Percentiles rank a stretch among this genome's conserved stretches.
phyloP scores from a whole-genome alignment of 1,140 invertebrate genomes.

The Drosophila malerkotliana region DNA sequence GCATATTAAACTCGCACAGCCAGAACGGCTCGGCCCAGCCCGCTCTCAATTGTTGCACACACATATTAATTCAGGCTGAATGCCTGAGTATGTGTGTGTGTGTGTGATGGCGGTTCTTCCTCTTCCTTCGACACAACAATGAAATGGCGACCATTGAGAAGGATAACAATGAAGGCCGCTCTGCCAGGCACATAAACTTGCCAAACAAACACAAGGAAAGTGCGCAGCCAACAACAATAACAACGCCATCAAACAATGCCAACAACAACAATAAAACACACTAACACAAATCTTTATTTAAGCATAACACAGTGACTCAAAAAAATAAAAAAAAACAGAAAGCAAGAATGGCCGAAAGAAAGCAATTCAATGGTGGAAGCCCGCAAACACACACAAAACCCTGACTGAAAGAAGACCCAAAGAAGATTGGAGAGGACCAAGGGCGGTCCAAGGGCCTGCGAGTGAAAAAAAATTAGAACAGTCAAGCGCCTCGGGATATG shows the following conservation, averaged over 20 bases:
- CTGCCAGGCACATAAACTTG: slow-evolving; percentile 67
- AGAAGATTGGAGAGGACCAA: slow-evolving; percentile 11
- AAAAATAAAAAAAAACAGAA: slow-evolving; percentile 21
- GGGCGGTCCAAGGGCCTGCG: slow-evolving; percentile 7
- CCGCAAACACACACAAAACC: slow-evolving; percentile 41
- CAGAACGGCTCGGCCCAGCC: slow-evolving; percentile 11
- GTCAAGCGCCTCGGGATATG: slow-evolving; percentile 72
- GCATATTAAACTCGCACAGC: slow-evolving; percentile 54
- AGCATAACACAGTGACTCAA: slow-evolving; percentile 68
- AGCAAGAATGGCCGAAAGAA: slow-evolving; percentile 35
- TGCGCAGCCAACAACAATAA: slow-evolving; percentile 47
- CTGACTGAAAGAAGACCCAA: slow-evolving; percentile 33
- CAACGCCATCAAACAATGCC: slow-evolving; percentile 15
- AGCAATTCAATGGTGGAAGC: slow-evolving; percentile 54
- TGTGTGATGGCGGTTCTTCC: slow-evolving; percentile 19
- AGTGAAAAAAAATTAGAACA: slow-evolving; percentile 74
- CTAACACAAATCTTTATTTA: slow-evolving; percentile 81
- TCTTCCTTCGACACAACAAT: slow-evolving; percentile 54
- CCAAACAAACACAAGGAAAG: slow-evolving; percentile 63
- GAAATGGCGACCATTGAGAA: slow-evolving; percentile 61
- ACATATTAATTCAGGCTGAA: slow-evolving; percentile 67
- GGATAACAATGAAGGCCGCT: slow-evolving; percentile 76
- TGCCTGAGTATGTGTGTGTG: slow-evolving; percentile 21
- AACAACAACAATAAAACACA: slow-evolving; percentile 60
- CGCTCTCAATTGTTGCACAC: slow-evolving; percentile 72